A percentile compares a stretch with the other conserved stretches of the same genome.
Conservation (phyloP, 2,888 invertebrate species). For the Drosophila falleni region DNA sequence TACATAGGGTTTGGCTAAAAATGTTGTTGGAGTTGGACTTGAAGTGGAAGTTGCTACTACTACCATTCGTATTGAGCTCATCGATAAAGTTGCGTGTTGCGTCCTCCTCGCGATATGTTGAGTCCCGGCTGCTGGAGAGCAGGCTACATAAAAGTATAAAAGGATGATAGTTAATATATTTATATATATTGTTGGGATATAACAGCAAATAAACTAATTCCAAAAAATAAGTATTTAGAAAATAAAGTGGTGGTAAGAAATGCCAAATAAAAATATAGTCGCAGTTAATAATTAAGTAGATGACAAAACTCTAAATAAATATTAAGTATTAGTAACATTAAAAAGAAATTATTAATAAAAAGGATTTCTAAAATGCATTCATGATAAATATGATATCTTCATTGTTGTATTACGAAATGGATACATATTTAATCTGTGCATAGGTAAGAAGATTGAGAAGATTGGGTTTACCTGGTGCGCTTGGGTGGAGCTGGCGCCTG, state of each 20-base stretch:
- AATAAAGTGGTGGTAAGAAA: too few species aligned
- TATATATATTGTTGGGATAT: background rate
- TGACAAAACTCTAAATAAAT: too few species aligned
- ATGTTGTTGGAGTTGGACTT: slow-evolving; percentile 61
- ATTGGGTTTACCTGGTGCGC: slow-evolving; percentile 91
- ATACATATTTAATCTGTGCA: too few species aligned
- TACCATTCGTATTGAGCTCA: slow-evolving; percentile 85
- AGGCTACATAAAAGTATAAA: slow-evolving; percentile 60
- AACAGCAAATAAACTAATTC: too few species aligned
- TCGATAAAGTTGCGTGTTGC: slow-evolving; percentile 84
- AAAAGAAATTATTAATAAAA: too few species aligned
- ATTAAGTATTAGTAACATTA: too few species aligned
- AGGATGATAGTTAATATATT: background rate
- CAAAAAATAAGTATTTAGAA: too few species aligned
- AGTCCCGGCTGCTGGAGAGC: slow-evolving; percentile 85
- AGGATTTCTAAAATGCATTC: too few species aligned
- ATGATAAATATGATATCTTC: too few species aligned
- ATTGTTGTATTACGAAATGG: too few species aligned
- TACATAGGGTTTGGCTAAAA: slow-evolving; percentile 79
- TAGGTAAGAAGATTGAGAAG: background rate
- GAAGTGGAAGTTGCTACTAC: slow-evolving; percentile 68
- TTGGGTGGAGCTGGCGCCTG: slow-evolving; percentile 98
- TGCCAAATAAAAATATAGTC: too few species aligned
- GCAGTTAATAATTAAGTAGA: too few species aligned
- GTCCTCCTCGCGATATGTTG: slow-evolving; percentile 86